These are phyloP conservation scores for Typhlichthys subterraneus DNA, from an alignment of 2,797 vertebrate genomes.

Conservation along the genomic window DNA sequence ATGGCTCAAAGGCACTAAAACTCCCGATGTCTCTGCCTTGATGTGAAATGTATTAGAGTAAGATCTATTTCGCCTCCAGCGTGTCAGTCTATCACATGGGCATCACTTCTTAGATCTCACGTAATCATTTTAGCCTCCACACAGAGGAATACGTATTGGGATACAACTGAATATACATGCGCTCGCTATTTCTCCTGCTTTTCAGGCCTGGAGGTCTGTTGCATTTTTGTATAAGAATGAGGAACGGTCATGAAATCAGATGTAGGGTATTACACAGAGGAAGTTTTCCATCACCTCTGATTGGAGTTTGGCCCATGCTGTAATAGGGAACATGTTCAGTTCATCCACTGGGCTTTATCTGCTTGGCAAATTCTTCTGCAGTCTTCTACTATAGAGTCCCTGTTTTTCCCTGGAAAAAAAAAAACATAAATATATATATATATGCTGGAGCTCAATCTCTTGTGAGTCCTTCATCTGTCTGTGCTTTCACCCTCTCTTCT, in stretches of 20 bases:
- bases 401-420: constrained; percentile 8
- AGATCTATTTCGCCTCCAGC: constrained; percentile 43
- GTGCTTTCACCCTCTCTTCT: constrained; percentile 4
- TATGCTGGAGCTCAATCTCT: too few species aligned
- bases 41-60: constrained; percentile 51
- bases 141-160: constrained; percentile 20
- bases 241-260: constrained; percentile 11
- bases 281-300: constrained; percentile 43
- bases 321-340: constrained; percentile 19
- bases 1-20: constrained; percentile 31
- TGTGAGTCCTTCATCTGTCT: not conserved
- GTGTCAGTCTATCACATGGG: constrained; percentile 1
- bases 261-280: constrained; percentile 17
- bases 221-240: constrained; percentile 1
- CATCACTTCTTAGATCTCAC: not conserved
- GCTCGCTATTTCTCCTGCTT: constrained; percentile 2
- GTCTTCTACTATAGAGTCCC: not conserved
- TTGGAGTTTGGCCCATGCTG: constrained; percentile 38
- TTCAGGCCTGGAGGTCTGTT: not conserved
- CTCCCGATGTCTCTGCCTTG: constrained; percentile 45
- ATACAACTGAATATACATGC: constrained; percentile 23
- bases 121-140: constrained; percentile 29
- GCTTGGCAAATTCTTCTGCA: not conserved
- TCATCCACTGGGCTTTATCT: constrained; percentile 19
- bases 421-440: constrained; percentile 9